These are phyloP conservation scores for Bergia puertoricense DNA, from an alignment of 92 coral and sea anemone species.

Conservation along the genomic window DNA sequence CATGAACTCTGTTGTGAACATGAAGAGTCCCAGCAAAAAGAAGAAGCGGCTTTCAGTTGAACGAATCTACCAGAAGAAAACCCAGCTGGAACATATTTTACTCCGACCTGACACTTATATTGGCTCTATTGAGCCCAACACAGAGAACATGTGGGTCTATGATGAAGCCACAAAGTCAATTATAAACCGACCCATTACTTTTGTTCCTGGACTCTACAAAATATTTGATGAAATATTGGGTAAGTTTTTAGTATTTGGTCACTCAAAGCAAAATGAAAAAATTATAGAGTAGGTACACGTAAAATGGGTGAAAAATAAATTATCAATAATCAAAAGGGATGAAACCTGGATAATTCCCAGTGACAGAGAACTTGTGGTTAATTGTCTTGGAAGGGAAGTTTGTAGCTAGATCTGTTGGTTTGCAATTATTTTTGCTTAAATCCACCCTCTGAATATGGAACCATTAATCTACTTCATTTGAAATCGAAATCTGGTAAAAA, in stretches of 20 bases:
- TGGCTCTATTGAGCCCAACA: slow-evolving; percentile 96
- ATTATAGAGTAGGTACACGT: too few species aligned
- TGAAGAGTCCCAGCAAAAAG: slow-evolving; percentile 61
- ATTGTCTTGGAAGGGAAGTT: too few species aligned
- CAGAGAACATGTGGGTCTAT: slow-evolving; percentile 96
- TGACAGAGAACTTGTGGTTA: too few species aligned
- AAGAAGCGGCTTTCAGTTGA: slow-evolving; percentile 97
- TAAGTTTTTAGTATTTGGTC: slow-evolving; percentile 32
- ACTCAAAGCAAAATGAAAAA: too few species aligned
- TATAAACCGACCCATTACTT: slow-evolving; percentile 84
- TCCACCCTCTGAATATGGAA: too few species aligned
- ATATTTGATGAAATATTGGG: slow-evolving; percentile 99
- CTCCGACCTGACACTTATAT: slow-evolving; percentile 98
- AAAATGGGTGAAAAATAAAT: too few species aligned
- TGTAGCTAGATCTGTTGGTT: too few species aligned
- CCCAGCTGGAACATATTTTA: slow-evolving; percentile 94
- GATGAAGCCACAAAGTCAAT: slow-evolving; percentile 80
- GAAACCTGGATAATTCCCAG: too few species aligned
- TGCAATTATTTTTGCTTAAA: too few species aligned
- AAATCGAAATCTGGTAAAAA: too few species aligned
- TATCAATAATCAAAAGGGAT: too few species aligned
- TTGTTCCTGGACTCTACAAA: slow-evolving; percentile 97
- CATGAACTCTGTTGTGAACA: slow-evolving; percentile 54
- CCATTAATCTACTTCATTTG: too few species aligned
- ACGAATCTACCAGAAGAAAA: slow-evolving; percentile 97